phyloP scores from a whole-genome alignment of 2,797 vertebrate genomes.

The Tenualosa ilisha region DNA sequence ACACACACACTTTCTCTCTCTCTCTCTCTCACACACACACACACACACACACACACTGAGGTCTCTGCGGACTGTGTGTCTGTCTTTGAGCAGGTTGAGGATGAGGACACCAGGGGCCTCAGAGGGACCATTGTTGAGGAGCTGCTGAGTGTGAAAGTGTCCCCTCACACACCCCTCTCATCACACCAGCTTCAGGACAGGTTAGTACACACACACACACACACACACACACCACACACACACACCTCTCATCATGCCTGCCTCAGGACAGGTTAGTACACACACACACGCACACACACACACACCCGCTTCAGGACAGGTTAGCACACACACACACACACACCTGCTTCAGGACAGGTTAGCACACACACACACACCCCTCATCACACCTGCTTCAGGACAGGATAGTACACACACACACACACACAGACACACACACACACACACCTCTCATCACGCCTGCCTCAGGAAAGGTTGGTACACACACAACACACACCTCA shows the following conservation, averaged over 20 bases:
- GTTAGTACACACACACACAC: slow-evolving; percentile 54
- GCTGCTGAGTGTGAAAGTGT: slow-evolving; percentile 70
- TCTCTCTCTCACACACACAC: not conserved
- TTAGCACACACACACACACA: not conserved
- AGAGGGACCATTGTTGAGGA: slow-evolving; percentile 63
- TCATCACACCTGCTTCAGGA: not conserved
- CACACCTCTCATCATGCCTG: not conserved
- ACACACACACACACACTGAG: slow-evolving; percentile 1
- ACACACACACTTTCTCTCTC: not conserved
- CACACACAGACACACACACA: not conserved
- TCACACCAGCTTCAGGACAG: slow-evolving; percentile 67
- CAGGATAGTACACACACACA: not conserved
- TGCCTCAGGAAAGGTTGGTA: too few species aligned
- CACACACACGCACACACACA: slow-evolving; percentile 9
- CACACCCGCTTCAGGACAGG: not conserved
- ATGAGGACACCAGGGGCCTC: slow-evolving; percentile 14
- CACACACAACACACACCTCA: too few species aligned
- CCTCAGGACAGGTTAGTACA: not conserved
- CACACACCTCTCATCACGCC: too few species aligned
- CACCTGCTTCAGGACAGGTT: not conserved
- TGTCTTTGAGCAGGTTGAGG: slow-evolving; percentile 50
- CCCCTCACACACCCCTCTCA: slow-evolving; percentile 63
- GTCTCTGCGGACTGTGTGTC: not conserved
- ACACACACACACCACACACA: not conserved
- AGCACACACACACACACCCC: not conserved